Conservation (phyloP, 1,140 invertebrate species). For the Eumaeus atala region DNA sequence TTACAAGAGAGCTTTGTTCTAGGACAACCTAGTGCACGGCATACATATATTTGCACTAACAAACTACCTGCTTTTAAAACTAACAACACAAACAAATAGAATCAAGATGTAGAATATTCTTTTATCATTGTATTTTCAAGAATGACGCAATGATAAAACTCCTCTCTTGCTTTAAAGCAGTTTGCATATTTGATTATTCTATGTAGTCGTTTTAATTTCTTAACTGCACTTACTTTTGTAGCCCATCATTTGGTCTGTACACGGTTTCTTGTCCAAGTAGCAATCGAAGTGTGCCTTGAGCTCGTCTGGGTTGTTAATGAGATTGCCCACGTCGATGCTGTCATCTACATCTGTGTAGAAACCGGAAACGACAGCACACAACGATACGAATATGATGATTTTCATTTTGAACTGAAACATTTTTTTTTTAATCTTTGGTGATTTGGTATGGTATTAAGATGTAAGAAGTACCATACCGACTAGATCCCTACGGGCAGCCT, state of each 20-base stretch:
- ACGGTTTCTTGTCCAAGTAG: conserved; percentile 6
- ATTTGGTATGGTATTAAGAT: background rate
- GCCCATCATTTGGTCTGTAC: conserved; percentile 6
- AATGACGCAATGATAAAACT: too few relatives aligned
- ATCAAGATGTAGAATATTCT: too few relatives aligned
- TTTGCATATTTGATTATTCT: too few relatives aligned
- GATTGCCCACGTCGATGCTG: background rate
- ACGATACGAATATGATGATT: background rate
- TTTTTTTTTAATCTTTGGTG: background rate
- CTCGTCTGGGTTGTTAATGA: background rate
- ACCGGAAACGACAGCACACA: background rate
- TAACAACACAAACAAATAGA: too few relatives aligned
- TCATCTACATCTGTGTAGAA: conserved; percentile 11
- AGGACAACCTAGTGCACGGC: too few relatives aligned
- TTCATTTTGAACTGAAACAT: background rate
- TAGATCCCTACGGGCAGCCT: background rate
- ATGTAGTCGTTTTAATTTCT: too few relatives aligned
- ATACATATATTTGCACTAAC: too few relatives aligned
- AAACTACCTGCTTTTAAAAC: too few relatives aligned
- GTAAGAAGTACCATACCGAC: background rate
- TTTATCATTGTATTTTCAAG: too few relatives aligned
- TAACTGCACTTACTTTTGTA: conserved; percentile 2
- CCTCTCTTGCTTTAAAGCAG: too few relatives aligned
- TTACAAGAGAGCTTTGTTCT: too few relatives aligned
- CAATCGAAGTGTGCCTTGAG: conserved; percentile 2